Base-by-base conservation (phyloP, 2,113 vertebrate genomes). In the Cochlearius cochlearius region DNA sequence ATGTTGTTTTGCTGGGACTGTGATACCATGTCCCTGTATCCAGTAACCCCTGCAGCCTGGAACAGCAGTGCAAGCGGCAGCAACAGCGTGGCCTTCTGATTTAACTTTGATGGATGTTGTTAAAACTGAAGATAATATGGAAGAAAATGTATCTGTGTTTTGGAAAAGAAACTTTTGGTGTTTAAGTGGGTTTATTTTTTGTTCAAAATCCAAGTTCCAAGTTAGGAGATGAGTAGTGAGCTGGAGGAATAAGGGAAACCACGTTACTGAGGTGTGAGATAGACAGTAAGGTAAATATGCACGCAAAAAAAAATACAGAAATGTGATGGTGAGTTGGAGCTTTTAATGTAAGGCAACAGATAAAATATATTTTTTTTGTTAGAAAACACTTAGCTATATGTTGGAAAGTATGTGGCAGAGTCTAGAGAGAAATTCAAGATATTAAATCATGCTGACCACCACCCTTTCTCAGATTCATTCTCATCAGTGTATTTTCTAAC, bases 1-100 rank as follows among this genome's bases (percentile, higher is more conserved):
- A 94, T 95, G 94, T 83, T 96, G 50, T 83, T 95, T 96, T 95
- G 84, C 50, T 93, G 87, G 87, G 84, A 36, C 74, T 63, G 36
- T 38, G 60, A 68, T 85, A 89, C 34, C 1, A 0, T 50, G 50
- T 53, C 67, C 26, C 74, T 69, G 63, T 91, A 74, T 90, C 81
- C 87, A 90, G 87, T 59, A 90, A 93, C 74, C 45, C 22, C 1
- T 58, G 50, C 59, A 90, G 81, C 23, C 52, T 86, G 62, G n/a
- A 91, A 59, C 12, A 73, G n/a, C 10, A 7, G 16, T 15, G 19
- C 21, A 92, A 93, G 55, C 79, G 29, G 14, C 43, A 76, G 62
- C 39, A 89, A 25, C 39, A 73, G 30, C 0, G 0, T 14, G 64
- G 58, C 45, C 52, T 82, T 80, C 53, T 79, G 80, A 59, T 85